These are phyloP conservation scores for Mustelus asterias DNA, from an alignment of 2,113 vertebrate genomes.

Conservation along the genomic window DNA sequence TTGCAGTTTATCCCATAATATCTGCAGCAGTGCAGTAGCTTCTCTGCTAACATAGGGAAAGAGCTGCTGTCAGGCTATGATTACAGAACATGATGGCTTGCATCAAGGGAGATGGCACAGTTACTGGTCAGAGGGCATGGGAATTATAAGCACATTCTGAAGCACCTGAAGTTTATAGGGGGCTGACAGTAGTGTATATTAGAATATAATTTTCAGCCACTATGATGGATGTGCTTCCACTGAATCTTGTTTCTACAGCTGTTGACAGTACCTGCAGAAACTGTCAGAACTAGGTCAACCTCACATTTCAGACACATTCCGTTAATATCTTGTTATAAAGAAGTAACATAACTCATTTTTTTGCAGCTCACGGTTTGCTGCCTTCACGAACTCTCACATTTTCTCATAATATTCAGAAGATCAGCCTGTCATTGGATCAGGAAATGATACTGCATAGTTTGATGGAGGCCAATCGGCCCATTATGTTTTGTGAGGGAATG, in stretches of 20 bases:
- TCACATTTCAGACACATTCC: background rate
- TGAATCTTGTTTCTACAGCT: background rate
- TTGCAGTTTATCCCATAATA: no score
- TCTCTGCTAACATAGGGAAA: background rate
- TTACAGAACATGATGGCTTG: background rate
- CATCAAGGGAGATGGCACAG: no score
- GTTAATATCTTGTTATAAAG: background rate
- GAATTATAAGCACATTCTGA: background rate
- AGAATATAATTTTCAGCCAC: background rate
- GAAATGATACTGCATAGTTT: background rate
- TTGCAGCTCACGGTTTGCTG: no score
- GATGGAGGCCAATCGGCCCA: background rate
- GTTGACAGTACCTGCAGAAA: background rate
- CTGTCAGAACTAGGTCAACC: constrained; percentile 30
- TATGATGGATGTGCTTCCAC: background rate
- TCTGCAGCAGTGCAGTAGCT: background rate
- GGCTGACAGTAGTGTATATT: background rate
- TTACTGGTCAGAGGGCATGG: background rate
- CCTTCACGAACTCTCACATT: background rate
- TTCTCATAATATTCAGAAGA: background rate
- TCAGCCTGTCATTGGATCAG: background rate
- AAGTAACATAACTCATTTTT: background rate
- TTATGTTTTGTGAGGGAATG: background rate
- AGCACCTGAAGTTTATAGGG: background rate
- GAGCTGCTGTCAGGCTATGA: background rate